These are phyloP conservation scores for Oxystoma pomonae DNA, from an alignment of 2,888 invertebrate genomes.

Conservation along the genomic window DNA sequence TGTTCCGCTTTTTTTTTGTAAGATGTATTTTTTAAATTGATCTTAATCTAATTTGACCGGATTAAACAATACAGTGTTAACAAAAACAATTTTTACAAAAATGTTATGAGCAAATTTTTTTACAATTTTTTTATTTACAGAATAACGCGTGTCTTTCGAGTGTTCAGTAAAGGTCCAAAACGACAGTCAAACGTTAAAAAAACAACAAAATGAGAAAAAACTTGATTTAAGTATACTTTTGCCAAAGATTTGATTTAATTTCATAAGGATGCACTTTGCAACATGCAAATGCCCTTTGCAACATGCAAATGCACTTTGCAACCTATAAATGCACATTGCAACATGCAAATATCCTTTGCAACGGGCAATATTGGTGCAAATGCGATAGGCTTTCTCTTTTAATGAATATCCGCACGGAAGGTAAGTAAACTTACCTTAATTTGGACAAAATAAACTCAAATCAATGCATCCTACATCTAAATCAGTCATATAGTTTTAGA, in stretches of 20 bases:
- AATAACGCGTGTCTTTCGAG: conserved; percentile 11
- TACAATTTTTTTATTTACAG: conserved; percentile 46
- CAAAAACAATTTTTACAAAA: conserved; percentile 47
- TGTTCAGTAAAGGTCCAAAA: conserved; percentile 25
- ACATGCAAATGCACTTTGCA: no score
- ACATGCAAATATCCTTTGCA: no score
- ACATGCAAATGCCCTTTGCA: no score
- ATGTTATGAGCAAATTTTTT: conserved; percentile 44
- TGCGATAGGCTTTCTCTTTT: no score
- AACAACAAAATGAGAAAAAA: conserved; percentile 12
- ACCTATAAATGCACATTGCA: no score
- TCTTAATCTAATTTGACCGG: neutral
- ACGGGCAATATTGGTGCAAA: no score
- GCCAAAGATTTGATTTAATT: neutral
- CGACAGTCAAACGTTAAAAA: conserved; percentile 37
- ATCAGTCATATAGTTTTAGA: conserved; percentile 42
- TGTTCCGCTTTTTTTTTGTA: neutral
- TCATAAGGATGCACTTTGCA: no score
- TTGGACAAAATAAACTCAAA: neutral
- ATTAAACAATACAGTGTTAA: conserved; percentile 32
- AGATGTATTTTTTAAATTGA: neutral
- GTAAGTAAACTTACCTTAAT: no score
- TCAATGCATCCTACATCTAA: conserved; percentile 40
- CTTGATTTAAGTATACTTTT: neutral
- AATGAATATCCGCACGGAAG: no score